Conservation (phyloP, 1,140 invertebrate species). For the Calliphora vicina region DNA sequence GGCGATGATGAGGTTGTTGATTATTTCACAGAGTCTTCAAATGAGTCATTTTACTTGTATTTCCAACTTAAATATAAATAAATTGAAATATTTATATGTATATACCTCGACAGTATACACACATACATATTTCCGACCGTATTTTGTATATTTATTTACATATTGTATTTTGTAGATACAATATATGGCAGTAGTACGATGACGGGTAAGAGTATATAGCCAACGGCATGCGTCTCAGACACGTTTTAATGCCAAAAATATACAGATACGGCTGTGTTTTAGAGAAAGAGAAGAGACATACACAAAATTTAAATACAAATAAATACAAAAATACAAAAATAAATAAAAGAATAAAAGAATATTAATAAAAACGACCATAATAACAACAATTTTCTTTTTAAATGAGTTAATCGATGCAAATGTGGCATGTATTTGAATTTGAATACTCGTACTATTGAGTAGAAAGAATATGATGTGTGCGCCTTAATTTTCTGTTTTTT, state of each 20-base stretch:
- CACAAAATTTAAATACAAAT: not conserved
- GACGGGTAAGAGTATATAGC: not conserved
- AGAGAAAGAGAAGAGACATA: not conserved
- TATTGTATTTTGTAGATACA: too few relatives aligned
- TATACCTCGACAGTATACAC: too few relatives aligned
- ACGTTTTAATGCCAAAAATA: constrained; percentile 30
- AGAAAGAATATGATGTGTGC: not conserved
- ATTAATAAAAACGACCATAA: not conserved
- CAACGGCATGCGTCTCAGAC: constrained; percentile 14
- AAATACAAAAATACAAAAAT: not conserved
- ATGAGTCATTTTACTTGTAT: not conserved
- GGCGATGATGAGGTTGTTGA: not conserved
- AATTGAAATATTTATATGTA: too few relatives aligned
- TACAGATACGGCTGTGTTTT: not conserved
- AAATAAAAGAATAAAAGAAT: not conserved
- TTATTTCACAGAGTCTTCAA: not conserved
- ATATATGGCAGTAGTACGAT: too few relatives aligned
- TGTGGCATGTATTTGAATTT: constrained; percentile 3
- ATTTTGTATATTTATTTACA: too few relatives aligned
- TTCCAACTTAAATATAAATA: not conserved
- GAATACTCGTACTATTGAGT: not conserved
- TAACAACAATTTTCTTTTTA: not conserved
- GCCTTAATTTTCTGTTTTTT: not conserved
- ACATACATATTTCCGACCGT: too few relatives aligned
- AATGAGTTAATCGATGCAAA: constrained; percentile 31